Conservation (phyloP, 2,888 invertebrate species). For the Agrotis puta region DNA sequence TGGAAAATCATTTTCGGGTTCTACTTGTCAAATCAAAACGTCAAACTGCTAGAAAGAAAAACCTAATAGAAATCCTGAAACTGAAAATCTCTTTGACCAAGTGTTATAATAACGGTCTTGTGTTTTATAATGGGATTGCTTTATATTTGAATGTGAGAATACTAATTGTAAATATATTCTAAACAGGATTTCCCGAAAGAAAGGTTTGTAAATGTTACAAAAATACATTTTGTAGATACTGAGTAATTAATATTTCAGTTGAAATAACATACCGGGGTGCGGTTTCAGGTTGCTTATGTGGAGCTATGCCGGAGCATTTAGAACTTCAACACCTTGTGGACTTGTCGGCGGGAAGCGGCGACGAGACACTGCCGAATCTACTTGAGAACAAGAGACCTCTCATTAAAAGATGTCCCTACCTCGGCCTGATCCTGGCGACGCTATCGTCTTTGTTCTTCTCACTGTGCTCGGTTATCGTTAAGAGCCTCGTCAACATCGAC, state of each 20-base stretch:
- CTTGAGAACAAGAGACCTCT: constrained; percentile 87
- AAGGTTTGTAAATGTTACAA: constrained; percentile 47
- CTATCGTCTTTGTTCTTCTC: constrained; percentile 97
- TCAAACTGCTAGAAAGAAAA: constrained; percentile 30
- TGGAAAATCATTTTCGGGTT: constrained; percentile 16
- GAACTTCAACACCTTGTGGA: constrained; percentile 96
- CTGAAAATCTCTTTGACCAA: constrained; percentile 40
- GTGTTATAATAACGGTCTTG: constrained; percentile 33
- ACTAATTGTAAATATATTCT: constrained; percentile 12
- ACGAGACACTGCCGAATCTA: constrained; percentile 85
- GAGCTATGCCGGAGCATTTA: constrained; percentile 93
- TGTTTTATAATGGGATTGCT: constrained; percentile 46
- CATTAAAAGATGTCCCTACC: constrained; percentile 93
- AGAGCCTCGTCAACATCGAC: constrained; percentile 96
- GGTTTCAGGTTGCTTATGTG: constrained; percentile 68
- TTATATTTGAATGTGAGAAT: constrained; percentile 20
- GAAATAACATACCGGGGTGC: constrained; percentile 53
- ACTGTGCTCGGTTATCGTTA: constrained; percentile 97
- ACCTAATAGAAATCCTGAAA: constrained; percentile 46
- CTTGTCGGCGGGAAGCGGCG: constrained; percentile 88
- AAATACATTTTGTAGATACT: neutral
- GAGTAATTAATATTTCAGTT: constrained; percentile 44
- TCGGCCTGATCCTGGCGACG: constrained; percentile 96
- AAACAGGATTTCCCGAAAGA: constrained; percentile 26
- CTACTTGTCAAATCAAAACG: constrained; percentile 35